Base-by-base conservation (phyloP, 92 coral and sea anemone species). In the Zoanthus sansibaricus region DNA sequence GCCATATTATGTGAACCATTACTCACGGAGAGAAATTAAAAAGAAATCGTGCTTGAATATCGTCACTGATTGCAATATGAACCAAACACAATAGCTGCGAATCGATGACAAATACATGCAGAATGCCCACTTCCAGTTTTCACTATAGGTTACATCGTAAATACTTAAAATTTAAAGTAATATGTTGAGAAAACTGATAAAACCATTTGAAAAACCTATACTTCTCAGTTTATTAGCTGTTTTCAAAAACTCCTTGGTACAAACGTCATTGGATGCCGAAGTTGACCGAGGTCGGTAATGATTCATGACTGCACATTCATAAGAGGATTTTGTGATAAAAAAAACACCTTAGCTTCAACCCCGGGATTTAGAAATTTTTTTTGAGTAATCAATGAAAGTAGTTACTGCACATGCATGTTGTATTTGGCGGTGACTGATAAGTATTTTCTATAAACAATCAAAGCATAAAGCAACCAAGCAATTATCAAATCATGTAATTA, bases 401-500 rank as follows among this genome's bases (percentile, higher is more conserved):
- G 12, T 12, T 56, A 20, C 74, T 66, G 25, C 72, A 59, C 62
- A 62, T 30, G 61, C 71, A 4, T 12, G 17, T 46, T 45, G 42
- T 33, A 48, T 66, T 64, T 14, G 30, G 56, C 55, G 75, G 73
- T 80, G 62, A 67, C 61, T 46, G 75, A 67, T 33, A 45, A 33
- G 73, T 66, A 31, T 66, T 61, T 51, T 64, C 0, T 45, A 30
- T 64, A 80, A 80, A 80, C 62, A 80, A 11, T 18, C 59, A 15
- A 16, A 77, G 61, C 69, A 61, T n/a, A 45, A 21, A 66, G 55
- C 25, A 10, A 21, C 75, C 52, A 80, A 66, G 7, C 75, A 46
- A 64, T 64, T 64, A 78, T 37, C 33, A 64, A 80, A 47, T 68
- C 20, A 46, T 80, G 25, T 76, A 76, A 76, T 25, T 51, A n/a